Evolutionary conservation across 2,113 vertebrate species (phyloP).

Genomic region (Orycteropus afer): DNA sequence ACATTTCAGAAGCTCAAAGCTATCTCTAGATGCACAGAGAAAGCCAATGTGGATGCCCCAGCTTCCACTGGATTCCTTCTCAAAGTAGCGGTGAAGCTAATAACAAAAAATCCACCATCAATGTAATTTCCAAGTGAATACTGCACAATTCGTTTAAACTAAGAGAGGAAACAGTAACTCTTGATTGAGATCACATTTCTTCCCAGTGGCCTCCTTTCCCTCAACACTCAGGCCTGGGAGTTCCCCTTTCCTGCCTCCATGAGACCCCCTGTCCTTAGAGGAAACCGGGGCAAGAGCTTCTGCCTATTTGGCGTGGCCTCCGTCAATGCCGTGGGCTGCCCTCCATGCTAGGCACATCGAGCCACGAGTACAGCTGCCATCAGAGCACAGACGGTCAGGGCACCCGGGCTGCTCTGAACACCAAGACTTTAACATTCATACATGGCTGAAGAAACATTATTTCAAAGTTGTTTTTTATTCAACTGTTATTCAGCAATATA

Average conservation of each 20-base stretch:
- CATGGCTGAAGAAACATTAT: constrained; percentile 84
- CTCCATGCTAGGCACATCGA: not conserved
- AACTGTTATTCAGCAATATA: constrained; percentile 93
- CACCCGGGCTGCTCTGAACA: not conserved
- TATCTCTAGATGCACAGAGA: not conserved
- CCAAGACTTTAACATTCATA: constrained; percentile 49
- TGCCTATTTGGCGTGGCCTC: not conserved
- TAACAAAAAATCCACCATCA: no score
- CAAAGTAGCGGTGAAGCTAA: not conserved
- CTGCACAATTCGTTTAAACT: not conserved
- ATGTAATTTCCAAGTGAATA: not conserved
- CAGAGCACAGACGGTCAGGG: not conserved
- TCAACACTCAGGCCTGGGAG: not conserved
- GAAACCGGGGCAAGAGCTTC: not conserved
- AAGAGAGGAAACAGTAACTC: not conserved
- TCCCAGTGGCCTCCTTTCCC: not conserved
- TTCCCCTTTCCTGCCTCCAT: not conserved
- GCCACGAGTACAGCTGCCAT: not conserved
- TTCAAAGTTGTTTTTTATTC: constrained; percentile 94
- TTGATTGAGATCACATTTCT: not conserved
- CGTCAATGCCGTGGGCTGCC: not conserved
- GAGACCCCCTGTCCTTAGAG: not conserved
- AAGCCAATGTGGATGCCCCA: not conserved
- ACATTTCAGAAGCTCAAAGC: not conserved
- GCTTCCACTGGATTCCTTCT: not conserved